Conservation (phyloP, 2,888 invertebrate species). For the Thysanoteuthis rhombus region DNA sequence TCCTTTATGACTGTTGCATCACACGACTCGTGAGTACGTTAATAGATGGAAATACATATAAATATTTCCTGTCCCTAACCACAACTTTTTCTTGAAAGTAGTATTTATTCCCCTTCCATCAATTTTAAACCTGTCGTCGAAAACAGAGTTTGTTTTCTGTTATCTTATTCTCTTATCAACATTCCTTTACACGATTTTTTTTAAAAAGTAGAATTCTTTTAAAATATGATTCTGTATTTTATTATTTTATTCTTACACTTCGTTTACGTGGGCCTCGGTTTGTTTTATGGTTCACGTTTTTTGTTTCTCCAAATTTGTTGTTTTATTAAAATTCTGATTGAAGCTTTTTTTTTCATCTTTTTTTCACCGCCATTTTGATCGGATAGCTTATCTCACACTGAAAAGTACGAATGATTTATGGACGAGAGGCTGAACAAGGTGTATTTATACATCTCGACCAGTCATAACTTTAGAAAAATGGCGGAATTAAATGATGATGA, state of each 20-base stretch:
- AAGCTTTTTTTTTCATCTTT: not conserved
- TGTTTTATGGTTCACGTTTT: not conserved
- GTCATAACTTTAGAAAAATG: not conserved
- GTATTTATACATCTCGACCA: not conserved
- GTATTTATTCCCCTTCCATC: not conserved
- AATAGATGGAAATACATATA: no score
- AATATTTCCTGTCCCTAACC: no score
- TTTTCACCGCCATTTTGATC: not conserved
- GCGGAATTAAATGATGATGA: not conserved
- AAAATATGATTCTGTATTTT: no score
- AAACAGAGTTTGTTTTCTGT: not conserved
- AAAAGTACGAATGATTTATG: not conserved
- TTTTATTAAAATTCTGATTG: not conserved
- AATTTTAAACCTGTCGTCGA: not conserved
- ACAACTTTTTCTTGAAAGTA: no score
- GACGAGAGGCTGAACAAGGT: not conserved
- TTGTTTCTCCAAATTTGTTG: not conserved
- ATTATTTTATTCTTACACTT: not conserved
- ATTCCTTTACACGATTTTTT: not conserved
- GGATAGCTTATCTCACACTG: not conserved
- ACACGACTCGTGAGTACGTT: no score
- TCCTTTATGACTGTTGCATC: no score
- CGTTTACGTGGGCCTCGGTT: not conserved
- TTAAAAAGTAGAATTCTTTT: not conserved
- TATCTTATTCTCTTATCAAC: not conserved